These are phyloP conservation scores for Neoaliturus tenellus DNA, from an alignment of 2,888 invertebrate genomes.

Conservation along the genomic window DNA sequence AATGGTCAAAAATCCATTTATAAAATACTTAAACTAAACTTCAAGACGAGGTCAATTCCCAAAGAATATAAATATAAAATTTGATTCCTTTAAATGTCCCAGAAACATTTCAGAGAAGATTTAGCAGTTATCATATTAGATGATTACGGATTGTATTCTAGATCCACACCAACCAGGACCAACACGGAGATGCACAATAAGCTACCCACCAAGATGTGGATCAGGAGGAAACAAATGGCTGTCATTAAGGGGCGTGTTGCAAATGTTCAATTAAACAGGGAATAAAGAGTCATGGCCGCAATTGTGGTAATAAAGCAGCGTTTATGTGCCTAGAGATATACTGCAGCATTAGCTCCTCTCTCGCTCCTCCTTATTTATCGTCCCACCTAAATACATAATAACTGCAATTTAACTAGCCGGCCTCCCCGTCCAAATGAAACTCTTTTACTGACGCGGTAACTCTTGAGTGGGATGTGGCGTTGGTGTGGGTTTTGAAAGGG, in stretches of 20 bases:
- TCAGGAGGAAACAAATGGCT: not conserved
- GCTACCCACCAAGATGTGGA: no score
- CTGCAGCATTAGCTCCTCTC: not conserved
- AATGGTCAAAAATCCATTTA: no score
- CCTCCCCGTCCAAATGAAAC: not conserved
- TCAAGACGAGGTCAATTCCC: no score
- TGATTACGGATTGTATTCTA: no score
- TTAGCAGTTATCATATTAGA: no score
- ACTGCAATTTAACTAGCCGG: slow-evolving; percentile 48
- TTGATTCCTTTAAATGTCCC: no score
- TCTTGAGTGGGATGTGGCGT: not conserved
- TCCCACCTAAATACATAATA: slow-evolving; percentile 50
- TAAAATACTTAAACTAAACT: no score
- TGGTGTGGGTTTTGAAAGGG: no score
- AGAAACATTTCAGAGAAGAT: no score
- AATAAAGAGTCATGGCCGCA: slow-evolving; percentile 41
- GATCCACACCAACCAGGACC: no score
- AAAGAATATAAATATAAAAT: no score
- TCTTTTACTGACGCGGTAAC: not conserved
- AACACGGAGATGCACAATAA: no score
- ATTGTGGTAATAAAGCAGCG: slow-evolving; percentile 38
- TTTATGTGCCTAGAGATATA: slow-evolving; percentile 23
- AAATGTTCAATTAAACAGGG: slow-evolving; percentile 31
- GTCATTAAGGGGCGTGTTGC: slow-evolving; percentile 18
- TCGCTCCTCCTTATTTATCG: not conserved